These are phyloP conservation scores for Drosophila saltans DNA, from an alignment of 1,140 invertebrate species.

Conservation along the genomic window DNA sequence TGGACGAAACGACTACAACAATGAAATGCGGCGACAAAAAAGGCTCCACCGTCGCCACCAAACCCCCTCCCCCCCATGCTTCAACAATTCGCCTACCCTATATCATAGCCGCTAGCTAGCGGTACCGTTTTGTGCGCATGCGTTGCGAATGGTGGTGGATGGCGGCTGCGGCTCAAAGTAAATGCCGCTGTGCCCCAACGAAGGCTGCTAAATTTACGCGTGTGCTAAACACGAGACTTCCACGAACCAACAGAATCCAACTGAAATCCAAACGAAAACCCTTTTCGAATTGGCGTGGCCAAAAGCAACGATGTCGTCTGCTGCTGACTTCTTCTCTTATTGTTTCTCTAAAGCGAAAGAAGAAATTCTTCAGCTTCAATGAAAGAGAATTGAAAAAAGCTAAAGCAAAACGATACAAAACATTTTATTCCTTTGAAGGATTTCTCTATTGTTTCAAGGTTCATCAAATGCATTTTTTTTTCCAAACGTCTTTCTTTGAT, in stretches of 20 bases:
- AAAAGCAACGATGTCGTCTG: constrained; percentile 53
- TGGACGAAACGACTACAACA: constrained; percentile 59
- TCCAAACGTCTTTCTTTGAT: not conserved
- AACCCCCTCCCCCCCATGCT: constrained; percentile 1
- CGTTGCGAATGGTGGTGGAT: constrained; percentile 79
- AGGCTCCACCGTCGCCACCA: not conserved
- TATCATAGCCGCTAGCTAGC: constrained; percentile 75
- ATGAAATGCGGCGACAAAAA: constrained; percentile 80
- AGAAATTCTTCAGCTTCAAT: constrained; percentile 60
- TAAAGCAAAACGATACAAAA: constrained; percentile 7
- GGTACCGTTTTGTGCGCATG: constrained; percentile 83
- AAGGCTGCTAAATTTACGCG: constrained; percentile 81
- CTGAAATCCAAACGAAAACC: constrained; percentile 33
- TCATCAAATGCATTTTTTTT: constrained; percentile 51
- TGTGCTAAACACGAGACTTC: constrained; percentile 83
- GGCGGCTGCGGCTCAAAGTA: constrained; percentile 72
- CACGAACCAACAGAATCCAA: constrained; percentile 62
- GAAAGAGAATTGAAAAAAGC: constrained; percentile 15
- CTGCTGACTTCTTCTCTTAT: constrained; percentile 43
- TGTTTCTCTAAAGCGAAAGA: constrained; percentile 72
- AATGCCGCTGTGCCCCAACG: constrained; percentile 67
- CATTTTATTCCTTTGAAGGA: constrained; percentile 65
- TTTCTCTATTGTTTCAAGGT: constrained; percentile 67
- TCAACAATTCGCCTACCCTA: constrained; percentile 23
- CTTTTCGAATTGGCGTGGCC: constrained; percentile 63